These are phyloP conservation scores for Mixornis gularis DNA, from an alignment of 2,113 vertebrate species.

Conservation along the genomic window DNA sequence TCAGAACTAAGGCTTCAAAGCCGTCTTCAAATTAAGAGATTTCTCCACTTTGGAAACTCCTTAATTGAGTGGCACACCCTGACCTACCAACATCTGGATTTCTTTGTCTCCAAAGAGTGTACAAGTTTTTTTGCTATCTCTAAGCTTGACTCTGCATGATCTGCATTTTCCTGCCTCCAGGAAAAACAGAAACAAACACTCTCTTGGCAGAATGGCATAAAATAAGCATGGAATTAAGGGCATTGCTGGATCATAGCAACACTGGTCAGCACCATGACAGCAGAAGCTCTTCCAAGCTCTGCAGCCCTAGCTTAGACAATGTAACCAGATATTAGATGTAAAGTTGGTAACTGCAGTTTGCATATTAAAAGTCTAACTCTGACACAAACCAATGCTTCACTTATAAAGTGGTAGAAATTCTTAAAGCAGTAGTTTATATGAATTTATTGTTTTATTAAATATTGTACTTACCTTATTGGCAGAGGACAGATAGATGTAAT, in stretches of 20 bases:
- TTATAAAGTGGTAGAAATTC: neutral
- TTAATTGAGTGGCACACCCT: neutral
- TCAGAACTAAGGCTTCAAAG: neutral
- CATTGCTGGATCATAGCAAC: neutral
- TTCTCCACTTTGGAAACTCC: neutral
- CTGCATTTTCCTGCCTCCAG: neutral
- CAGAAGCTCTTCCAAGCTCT: neutral
- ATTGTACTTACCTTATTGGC: slow-evolving; percentile 76
- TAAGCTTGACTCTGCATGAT: neutral
- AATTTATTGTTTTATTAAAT: neutral
- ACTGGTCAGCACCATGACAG: neutral
- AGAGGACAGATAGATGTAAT: slow-evolving; percentile 82
- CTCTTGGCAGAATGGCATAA: neutral
- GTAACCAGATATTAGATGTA: neutral
- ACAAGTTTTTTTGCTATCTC: neutral
- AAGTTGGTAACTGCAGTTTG: neutral
- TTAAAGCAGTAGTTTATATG: slow-evolving; percentile 15
- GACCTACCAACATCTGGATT: neutral
- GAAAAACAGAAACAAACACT: neutral
- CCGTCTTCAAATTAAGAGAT: neutral
- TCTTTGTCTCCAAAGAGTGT: neutral
- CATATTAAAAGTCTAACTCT: neutral
- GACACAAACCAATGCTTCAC: slow-evolving; percentile 11
- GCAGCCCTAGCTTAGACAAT: neutral
- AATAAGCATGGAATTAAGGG: neutral